Percentiles rank a stretch among this genome's conserved stretches.
phyloP scores from a whole-genome alignment of 2,113 vertebrate genomes.

The Holacanthus passer region DNA sequence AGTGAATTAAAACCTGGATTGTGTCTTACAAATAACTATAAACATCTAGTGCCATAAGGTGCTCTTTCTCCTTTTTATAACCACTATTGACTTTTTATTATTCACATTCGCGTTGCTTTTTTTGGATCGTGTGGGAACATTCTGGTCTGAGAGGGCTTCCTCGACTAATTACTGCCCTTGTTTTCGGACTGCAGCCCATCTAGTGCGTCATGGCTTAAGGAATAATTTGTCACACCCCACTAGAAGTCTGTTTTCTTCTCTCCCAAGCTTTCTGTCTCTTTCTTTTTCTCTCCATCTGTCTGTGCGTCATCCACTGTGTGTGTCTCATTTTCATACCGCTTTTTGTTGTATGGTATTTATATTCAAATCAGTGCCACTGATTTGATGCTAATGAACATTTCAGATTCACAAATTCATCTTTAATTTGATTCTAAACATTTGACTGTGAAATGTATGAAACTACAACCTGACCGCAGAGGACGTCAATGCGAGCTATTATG shows the following conservation, averaged over 20 bases:
- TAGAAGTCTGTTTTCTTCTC: constrained; percentile 51
- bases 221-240: constrained; percentile 71
- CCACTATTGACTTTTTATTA: not conserved
- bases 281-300: constrained; percentile 37
- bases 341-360: not conserved
- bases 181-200: constrained; percentile 60
- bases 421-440: constrained; percentile 10
- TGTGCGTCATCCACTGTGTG: constrained; percentile 23
- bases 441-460: not conserved
- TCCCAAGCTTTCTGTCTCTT: constrained; percentile 19
- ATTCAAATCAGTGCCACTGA: constrained; percentile 21
- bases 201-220: constrained; percentile 52
- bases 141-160: constrained; percentile 33
- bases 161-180: constrained; percentile 55
- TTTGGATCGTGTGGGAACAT: constrained; percentile 8
- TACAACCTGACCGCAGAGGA: not conserved
- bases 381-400: constrained; percentile 21
- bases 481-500: not conserved
- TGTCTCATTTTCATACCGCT: not conserved
- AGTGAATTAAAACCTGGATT: constrained; percentile 9
- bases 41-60: not conserved
- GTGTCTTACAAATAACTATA: not conserved
- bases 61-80: not conserved
- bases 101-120: constrained; percentile 13
- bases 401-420: not conserved